phyloP scores from a whole-genome alignment of 2,113 vertebrate species.

The Bettongia penicillata region DNA sequence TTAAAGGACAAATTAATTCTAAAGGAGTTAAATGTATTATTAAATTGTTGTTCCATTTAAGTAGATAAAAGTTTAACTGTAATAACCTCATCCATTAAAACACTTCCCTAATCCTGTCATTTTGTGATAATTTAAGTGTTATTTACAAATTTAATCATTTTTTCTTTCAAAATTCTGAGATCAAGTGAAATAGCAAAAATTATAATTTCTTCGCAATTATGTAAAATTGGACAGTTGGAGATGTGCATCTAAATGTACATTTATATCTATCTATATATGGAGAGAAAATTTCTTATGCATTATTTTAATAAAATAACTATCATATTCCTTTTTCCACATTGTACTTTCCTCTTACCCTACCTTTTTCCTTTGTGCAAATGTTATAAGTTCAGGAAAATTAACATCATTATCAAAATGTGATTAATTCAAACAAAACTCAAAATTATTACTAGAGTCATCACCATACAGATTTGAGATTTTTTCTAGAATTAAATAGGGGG shows the following conservation, averaged over 20 bases:
- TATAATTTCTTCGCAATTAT: too few species aligned
- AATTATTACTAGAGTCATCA: constrained; percentile 65
- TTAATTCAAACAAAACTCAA: constrained; percentile 70
- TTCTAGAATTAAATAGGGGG: neutral
- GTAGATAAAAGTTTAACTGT: too few species aligned
- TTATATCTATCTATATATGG: too few species aligned
- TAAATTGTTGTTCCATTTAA: too few species aligned
- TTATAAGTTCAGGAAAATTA: constrained; percentile 69
- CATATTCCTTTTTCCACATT: constrained; percentile 45
- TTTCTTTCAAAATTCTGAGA: too few species aligned
- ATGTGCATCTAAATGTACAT: too few species aligned
- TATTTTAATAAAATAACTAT: constrained; percentile 41
- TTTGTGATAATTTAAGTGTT: too few species aligned
- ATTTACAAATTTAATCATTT: too few species aligned
- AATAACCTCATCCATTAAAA: too few species aligned
- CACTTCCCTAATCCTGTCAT: too few species aligned
- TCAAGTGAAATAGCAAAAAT: too few species aligned
- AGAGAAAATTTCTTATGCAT: neutral
- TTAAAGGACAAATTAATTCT: neutral
- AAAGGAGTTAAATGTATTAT: neutral
- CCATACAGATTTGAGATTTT: constrained; percentile 42
- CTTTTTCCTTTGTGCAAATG: neutral
- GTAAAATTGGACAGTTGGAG: too few species aligned
- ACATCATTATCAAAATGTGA: constrained; percentile 63
- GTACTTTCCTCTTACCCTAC: constrained; percentile 31